Percentiles rank a stretch among this genome's conserved stretches.
These are phyloP conservation scores for Lagenorhynchus albirostris DNA, from an alignment of 2,113 vertebrate genomes.

Conservation along the genomic window DNA sequence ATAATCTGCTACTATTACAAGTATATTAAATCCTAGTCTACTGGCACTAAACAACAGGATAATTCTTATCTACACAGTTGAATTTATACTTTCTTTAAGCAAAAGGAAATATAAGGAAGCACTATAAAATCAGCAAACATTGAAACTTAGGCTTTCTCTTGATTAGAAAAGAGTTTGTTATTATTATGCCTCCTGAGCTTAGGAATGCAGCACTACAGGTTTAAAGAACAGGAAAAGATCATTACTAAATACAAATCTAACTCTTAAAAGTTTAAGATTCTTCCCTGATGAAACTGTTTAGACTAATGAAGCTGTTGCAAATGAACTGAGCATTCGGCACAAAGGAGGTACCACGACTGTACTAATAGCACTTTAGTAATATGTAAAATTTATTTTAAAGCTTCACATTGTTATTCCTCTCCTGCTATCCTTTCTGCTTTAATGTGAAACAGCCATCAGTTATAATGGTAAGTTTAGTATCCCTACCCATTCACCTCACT, in stretches of 20 bases:
- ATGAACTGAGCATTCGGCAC: neutral
- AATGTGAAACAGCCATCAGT: neutral
- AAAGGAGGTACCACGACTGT: neutral
- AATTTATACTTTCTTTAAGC: slow-evolving; percentile 47
- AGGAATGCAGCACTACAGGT: slow-evolving; percentile 73
- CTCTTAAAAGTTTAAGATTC: slow-evolving; percentile 28
- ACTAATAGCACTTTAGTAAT: neutral
- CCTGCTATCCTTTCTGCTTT: neutral
- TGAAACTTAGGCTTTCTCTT: slow-evolving; percentile 44
- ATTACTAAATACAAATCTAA: slow-evolving; percentile 52
- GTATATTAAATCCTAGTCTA: slow-evolving; percentile 36
- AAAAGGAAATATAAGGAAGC: slow-evolving; percentile 60
- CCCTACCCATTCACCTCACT: neutral
- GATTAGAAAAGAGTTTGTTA: slow-evolving; percentile 59
- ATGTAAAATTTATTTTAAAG: slow-evolving; percentile 28
- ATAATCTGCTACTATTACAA: slow-evolving; percentile 26
- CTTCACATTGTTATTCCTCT: neutral
- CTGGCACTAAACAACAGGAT: slow-evolving; percentile 36
- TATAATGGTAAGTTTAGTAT: neutral
- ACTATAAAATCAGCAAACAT: slow-evolving; percentile 46
- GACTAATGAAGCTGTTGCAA: slow-evolving; percentile 7
- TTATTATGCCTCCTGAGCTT: slow-evolving; percentile 61
- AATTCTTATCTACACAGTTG: slow-evolving; percentile 46
- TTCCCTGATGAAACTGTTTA: slow-evolving; percentile 37
- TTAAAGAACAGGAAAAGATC: slow-evolving; percentile 61